Base-by-base conservation (phyloP, 2,797 vertebrate genomes). In the Argyrosomus regius region DNA sequence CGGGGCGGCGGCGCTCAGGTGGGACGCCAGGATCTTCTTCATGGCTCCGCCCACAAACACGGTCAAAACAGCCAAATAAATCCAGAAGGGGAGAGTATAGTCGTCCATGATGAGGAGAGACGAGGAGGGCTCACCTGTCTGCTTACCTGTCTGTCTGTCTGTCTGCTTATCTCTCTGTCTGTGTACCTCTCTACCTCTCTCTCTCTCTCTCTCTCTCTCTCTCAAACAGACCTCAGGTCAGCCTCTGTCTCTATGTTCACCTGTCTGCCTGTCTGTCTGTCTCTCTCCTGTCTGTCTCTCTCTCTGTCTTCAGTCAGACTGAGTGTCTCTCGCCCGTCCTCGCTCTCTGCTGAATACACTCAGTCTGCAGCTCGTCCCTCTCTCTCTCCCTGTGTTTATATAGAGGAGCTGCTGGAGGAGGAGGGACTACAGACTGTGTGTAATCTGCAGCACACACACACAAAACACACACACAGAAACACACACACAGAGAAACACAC, bases 31-130 rank as follows among this genome's bases (percentile, higher is more conserved):
- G 1, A 92, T 82, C 92, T 90, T 95, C 90, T 94, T 95, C 87
- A 94, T 75, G 20, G 87, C 90, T 7, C 94, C 92, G 0, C 91
- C 92, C 0, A 95, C 67, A 7, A 96, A 67, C 75, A 94, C 75
- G 0, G 92, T 87, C 64, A 95, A 78, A 13, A 93, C 92, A 0
- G 63, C 91, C 79, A 95, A 81, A 90, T 95, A 95, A 62, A 96
- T 94, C 94, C 95, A 95, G 75, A 93, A 91, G 46, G 94, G 93
- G 16, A 96, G 88, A 6, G 88, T 87, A 87, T 89, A 94, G 76
- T 93, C 91, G n/a, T 95, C 95, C 94, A 96, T 95, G 79, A 80
- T 86, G 41, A 17, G 56, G 14, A 67, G 11, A 45, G 45, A 17
- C 6, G n/a, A 24, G 41, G 24, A 46, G 61, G 41, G 6, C 31